These are phyloP conservation scores for Asteroscopus sphinx DNA, from an alignment of 2,888 invertebrate genomes.

Conservation along the genomic window DNA sequence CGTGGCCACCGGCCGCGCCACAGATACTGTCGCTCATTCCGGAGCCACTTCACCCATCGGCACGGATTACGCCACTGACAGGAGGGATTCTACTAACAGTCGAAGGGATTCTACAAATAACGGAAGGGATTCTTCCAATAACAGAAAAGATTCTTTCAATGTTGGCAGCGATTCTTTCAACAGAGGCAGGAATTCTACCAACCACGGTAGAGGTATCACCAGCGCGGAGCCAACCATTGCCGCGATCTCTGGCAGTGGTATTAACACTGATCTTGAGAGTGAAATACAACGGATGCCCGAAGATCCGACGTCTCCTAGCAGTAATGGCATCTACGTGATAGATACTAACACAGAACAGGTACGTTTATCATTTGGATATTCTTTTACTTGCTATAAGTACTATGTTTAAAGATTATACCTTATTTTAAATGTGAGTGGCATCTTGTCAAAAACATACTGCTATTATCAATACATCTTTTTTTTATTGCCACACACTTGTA, in stretches of 20 bases:
- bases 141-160: too few relatives aligned
- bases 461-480: too few relatives aligned
- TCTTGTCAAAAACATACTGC: too few relatives aligned
- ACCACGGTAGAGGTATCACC: background rate
- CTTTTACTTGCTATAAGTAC: background rate
- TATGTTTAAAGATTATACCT: too few relatives aligned
- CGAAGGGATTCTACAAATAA: too few relatives aligned
- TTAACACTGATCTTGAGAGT: background rate
- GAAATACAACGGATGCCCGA: background rate
- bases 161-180: too few relatives aligned
- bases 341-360: conserved; percentile 22
- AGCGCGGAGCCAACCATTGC: background rate
- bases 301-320: conserved; percentile 2
- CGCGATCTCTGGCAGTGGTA: background rate
- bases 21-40: conserved; percentile 4
- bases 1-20: conserved; percentile 14
- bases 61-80: too few relatives aligned
- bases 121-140: too few relatives aligned
- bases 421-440: too few relatives aligned
- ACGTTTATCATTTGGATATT: background rate
- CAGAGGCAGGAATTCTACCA: background rate
- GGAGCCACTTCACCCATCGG: too few relatives aligned
- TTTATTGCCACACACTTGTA: too few relatives aligned
- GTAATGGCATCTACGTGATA: conserved; percentile 21
- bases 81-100: too few relatives aligned